Conservation (phyloP, 2,113 vertebrate species). For the Hiodon alosoides region DNA sequence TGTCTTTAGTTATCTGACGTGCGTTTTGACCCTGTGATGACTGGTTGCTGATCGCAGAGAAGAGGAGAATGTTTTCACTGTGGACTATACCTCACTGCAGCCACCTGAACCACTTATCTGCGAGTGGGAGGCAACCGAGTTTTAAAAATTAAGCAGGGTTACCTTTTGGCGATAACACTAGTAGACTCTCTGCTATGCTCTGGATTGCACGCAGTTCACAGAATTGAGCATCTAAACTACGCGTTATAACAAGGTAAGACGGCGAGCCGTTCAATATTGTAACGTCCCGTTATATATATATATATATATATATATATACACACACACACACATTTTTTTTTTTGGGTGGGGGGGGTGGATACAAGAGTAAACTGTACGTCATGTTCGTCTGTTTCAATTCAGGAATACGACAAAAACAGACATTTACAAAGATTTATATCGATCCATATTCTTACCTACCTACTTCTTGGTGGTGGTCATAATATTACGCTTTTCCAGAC, state of each 20-base stretch:
- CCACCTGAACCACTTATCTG: slow-evolving; percentile 30
- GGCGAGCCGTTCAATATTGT: background rate
- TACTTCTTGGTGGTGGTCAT: too few relatives aligned
- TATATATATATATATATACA: background rate
- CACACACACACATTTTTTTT: background rate
- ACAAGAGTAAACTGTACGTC: background rate
- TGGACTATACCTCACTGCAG: slow-evolving; percentile 23
- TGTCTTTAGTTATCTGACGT: slow-evolving; percentile 18
- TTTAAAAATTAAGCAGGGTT: slow-evolving; percentile 11
- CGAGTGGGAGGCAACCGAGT: slow-evolving; percentile 21
- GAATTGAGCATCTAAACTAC: slow-evolving; percentile 21
- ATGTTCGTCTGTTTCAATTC: background rate
- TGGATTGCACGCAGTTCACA: slow-evolving; percentile 13
- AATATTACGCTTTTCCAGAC: too few relatives aligned
- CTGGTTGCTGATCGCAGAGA: slow-evolving; percentile 13
- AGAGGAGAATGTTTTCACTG: slow-evolving; percentile 29
- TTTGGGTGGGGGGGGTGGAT: background rate
- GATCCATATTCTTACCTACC: too few relatives aligned
- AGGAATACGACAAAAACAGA: background rate
- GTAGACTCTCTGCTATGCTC: slow-evolving; percentile 3
- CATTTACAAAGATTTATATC: background rate
- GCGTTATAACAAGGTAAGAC: slow-evolving; percentile 20
- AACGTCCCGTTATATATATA: background rate
- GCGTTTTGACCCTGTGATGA: slow-evolving; percentile 23
- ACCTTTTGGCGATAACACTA: slow-evolving; percentile 21